These are phyloP conservation scores for Aramus guarauna DNA, from an alignment of 2,113 vertebrate species.

Conservation along the genomic window DNA sequence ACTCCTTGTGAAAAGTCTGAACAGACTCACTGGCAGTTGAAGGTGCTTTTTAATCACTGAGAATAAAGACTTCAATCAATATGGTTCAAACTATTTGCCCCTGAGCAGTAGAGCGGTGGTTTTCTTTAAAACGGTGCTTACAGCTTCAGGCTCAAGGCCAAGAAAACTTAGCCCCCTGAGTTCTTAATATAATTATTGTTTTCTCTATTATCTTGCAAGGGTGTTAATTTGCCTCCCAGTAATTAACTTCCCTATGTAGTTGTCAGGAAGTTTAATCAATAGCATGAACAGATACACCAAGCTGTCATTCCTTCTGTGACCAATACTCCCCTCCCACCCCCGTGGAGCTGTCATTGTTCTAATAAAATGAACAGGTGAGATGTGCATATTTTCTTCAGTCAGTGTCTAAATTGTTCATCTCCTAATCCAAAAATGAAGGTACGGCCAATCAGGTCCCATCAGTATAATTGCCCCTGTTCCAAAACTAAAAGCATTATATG, in stretches of 20 bases:
- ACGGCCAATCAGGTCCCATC: conserved; percentile 1
- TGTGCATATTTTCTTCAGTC: background rate
- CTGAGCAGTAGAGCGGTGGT: background rate
- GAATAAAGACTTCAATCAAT: conserved; percentile 56
- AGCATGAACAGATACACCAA: conserved; percentile 31
- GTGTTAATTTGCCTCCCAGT: conserved; percentile 73
- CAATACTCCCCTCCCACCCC: background rate
- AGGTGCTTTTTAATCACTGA: conserved; percentile 55
- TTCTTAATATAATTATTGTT: conserved; percentile 73
- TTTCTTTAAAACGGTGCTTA: background rate
- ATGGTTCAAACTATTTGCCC: conserved; percentile 39
- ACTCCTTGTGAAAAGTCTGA: conserved; percentile 16
- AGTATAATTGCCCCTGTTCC: conserved; percentile 51
- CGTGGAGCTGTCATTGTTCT: conserved; percentile 50
- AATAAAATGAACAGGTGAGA: conserved; percentile 64
- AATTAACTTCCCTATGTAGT: conserved; percentile 66
- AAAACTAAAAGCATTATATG: conserved; percentile 61
- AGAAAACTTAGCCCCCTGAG: conserved; percentile 43
- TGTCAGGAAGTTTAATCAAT: conserved; percentile 73
- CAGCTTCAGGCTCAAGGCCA: conserved; percentile 56
- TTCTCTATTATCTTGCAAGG: conserved; percentile 67
- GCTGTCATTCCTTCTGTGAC: conserved; percentile 30
- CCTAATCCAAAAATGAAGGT: conserved; percentile 26
- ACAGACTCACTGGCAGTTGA: conserved; percentile 1
- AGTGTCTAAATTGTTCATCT: conserved; percentile 27